Evolutionary conservation across 2,888 invertebrate species (phyloP).

Genomic region (Heliconius aoede): DNA sequence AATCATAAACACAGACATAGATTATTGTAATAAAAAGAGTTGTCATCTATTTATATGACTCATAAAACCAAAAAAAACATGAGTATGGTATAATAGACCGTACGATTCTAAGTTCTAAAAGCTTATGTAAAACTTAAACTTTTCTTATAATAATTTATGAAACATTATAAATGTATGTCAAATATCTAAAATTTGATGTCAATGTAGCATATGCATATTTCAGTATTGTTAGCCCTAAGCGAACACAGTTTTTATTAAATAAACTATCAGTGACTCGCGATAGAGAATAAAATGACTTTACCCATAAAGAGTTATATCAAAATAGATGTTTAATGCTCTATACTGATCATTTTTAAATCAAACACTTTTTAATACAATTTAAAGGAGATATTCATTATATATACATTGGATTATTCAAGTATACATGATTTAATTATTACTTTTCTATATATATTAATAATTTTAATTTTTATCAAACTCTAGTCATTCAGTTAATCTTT

Average conservation of each 20-base stretch:
- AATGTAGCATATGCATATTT: background rate
- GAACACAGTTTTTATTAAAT: background rate
- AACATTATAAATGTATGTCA: background rate
- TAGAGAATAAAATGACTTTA: background rate
- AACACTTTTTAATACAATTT: background rate
- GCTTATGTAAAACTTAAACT: background rate
- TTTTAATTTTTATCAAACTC: background rate
- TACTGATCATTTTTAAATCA: background rate
- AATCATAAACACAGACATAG: background rate
- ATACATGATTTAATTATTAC: too few species aligned
- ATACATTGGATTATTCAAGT: too few species aligned
- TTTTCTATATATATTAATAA: background rate
- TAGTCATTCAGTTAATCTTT: constrained; percentile 1
- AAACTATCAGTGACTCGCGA: background rate
- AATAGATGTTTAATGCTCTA: background rate
- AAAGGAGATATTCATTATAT: background rate
- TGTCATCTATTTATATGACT: too few species aligned
- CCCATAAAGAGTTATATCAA: background rate
- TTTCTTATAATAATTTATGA: background rate
- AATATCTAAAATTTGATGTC: background rate
- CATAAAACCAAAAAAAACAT: too few species aligned
- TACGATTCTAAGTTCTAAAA: background rate
- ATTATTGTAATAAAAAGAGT: background rate
- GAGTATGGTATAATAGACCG: background rate
- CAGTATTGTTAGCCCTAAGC: background rate